A percentile compares a stretch with the other conserved stretches of the same genome.
phyloP scores from a whole-genome alignment of 2,888 invertebrate species.

The Lissonota sp. region DNA sequence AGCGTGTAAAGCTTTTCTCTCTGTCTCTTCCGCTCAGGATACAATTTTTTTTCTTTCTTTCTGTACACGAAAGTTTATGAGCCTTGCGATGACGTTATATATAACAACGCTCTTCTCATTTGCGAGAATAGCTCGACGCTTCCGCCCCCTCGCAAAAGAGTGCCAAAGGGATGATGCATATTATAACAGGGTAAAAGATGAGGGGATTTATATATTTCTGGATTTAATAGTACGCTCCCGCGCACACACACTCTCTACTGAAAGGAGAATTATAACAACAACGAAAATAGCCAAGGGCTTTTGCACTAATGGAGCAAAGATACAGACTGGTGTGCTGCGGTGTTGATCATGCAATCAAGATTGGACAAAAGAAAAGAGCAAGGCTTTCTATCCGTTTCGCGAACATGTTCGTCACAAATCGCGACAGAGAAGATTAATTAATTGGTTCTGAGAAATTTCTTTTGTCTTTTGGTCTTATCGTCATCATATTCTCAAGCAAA shows the following conservation, averaged over 20 bases:
- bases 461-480: not conserved
- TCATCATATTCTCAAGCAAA: no score
- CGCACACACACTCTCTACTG: not conserved
- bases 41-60: constrained; percentile 24
- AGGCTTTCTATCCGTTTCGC: constrained; percentile 29
- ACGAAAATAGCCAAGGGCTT: constrained; percentile 18
- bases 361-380: not conserved
- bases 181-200: not conserved
- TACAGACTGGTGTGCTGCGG: not conserved
- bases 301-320: constrained; percentile 33
- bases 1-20: constrained; percentile 19
- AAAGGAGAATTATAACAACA: no score
- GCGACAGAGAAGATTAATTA: not conserved
- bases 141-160: not conserved
- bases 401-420: constrained; percentile 23
- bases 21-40: not conserved
- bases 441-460: not conserved
- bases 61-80: constrained; percentile 31
- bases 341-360: constrained; percentile 6
- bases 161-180: not conserved
- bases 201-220: constrained; percentile 1
- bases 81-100: constrained; percentile 12
- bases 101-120: constrained; percentile 39
- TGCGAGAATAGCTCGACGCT: constrained; percentile 16
- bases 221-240: constrained; percentile 1